Conservation (phyloP, 2,888 invertebrate genomes). For the Temnothorax unifasciatus region DNA sequence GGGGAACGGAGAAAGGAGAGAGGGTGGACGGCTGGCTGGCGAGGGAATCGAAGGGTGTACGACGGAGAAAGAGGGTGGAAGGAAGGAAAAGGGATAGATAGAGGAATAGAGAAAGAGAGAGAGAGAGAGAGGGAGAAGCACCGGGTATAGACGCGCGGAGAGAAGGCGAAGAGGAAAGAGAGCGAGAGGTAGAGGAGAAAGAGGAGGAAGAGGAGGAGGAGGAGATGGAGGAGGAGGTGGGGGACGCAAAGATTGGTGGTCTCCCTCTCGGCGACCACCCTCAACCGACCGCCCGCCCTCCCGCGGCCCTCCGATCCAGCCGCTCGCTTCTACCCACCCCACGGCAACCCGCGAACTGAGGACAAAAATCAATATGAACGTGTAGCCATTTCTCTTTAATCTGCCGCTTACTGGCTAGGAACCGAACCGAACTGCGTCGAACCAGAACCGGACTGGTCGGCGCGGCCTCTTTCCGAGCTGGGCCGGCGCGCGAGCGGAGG, state of each 20-base stretch:
- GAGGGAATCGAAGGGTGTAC: slow-evolving; percentile 59
- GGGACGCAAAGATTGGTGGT: slow-evolving; percentile 82
- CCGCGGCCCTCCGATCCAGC: slow-evolving; percentile 76
- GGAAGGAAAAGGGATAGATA: slow-evolving; percentile 54
- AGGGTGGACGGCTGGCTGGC: slow-evolving; percentile 39
- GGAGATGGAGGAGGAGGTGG: slow-evolving; percentile 33
- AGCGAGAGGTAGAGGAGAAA: slow-evolving; percentile 8
- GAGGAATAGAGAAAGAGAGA: slow-evolving; percentile 59
- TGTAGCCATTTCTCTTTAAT: slow-evolving; percentile 86
- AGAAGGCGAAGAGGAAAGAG: slow-evolving; percentile 27
- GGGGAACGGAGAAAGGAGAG: slow-evolving; percentile 55
- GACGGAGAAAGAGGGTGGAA: slow-evolving; percentile 61
- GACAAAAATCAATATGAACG: slow-evolving; percentile 86
- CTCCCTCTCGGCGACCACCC: slow-evolving; percentile 80
- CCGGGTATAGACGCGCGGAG: slow-evolving; percentile 28
- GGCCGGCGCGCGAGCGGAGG: slow-evolving; percentile 48
- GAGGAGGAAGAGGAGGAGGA: slow-evolving; percentile 43
- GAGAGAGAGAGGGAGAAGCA: slow-evolving; percentile 34
- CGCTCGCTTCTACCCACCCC: slow-evolving; percentile 77
- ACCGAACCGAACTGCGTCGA: slow-evolving; percentile 80
- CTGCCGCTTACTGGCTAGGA: slow-evolving; percentile 84
- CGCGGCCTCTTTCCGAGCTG: slow-evolving; percentile 57
- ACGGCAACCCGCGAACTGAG: slow-evolving; percentile 83
- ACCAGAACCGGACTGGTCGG: slow-evolving; percentile 76
- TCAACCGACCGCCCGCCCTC: slow-evolving; percentile 64